Percentiles rank a stretch among this genome's conserved stretches.
Evolutionary conservation across 2,797 vertebrate species (phyloP).

Genomic region (Uromys caudimaculatus): DNA sequence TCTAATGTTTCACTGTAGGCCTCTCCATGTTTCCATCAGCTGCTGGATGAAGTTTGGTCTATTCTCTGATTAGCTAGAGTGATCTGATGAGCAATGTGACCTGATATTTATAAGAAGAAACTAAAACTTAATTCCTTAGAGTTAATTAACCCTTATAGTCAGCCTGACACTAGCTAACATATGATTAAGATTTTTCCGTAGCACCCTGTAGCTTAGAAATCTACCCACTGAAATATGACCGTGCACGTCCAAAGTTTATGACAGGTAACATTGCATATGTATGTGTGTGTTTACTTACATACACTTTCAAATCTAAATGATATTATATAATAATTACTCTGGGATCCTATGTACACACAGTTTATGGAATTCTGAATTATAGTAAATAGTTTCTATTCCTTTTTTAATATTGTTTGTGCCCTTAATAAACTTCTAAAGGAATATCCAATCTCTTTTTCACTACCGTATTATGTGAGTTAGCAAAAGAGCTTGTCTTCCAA

Average conservation of each 20-base stretch:
- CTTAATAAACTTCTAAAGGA: background rate
- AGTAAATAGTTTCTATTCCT: background rate
- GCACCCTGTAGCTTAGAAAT: background rate
- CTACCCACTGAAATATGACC: background rate
- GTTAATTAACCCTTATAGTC: constrained; percentile 43
- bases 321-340: constrained; percentile 46
- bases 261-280: background rate
- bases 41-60: constrained; percentile 49
- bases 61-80: constrained; percentile 54
- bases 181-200: background rate
- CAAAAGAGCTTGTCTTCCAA: background rate
- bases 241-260: constrained; percentile 20
- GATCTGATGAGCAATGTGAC: background rate
- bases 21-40: background rate
- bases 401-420: background rate
- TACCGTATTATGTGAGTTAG: background rate
- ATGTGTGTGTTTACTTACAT: background rate
- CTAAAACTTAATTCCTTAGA: constrained; percentile 19
- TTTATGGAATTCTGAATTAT: background rate
- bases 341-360: background rate
- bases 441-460: background rate
- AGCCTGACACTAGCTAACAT: background rate
- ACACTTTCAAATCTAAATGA: background rate
- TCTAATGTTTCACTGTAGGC: no score
- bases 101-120: constrained; percentile 41